Percentiles rank a stretch among this genome's conserved stretches.
Conservation (phyloP, 2,888 invertebrate genomes). For the Polydrusus pterygomalis region DNA sequence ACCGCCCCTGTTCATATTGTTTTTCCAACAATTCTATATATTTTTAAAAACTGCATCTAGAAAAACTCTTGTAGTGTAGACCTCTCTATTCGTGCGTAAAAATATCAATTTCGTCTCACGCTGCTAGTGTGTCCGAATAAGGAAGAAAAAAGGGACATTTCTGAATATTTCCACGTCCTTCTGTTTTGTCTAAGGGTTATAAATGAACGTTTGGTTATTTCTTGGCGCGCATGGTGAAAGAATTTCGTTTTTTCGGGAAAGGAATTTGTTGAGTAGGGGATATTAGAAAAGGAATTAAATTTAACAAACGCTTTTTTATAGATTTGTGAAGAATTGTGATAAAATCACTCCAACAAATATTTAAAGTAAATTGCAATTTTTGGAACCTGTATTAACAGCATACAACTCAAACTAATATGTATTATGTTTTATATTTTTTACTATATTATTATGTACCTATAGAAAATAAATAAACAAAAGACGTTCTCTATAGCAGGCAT, state of each 20-base stretch:
- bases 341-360: too few relatives aligned
- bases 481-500: too few relatives aligned
- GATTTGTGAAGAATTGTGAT: not conserved
- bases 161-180: slow-evolving; percentile 19
- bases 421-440: too few relatives aligned
- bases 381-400: too few relatives aligned
- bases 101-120: slow-evolving; percentile 15
- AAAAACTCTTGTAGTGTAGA: not conserved
- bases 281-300: slow-evolving; percentile 6
- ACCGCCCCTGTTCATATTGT: too few relatives aligned
- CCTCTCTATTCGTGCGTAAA: not conserved
- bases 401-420: too few relatives aligned
- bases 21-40: too few relatives aligned
- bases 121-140: slow-evolving; percentile 3
- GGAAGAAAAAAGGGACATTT: not conserved
- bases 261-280: not conserved
- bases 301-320: not conserved
- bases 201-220: slow-evolving; percentile 18
- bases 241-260: slow-evolving; percentile 9
- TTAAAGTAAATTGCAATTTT: too few relatives aligned
- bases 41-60: not conserved
- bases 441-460: too few relatives aligned
- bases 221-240: not conserved
- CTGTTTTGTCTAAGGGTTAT: slow-evolving; percentile 25
- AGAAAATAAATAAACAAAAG: too few relatives aligned